These are phyloP conservation scores for Spisula solida DNA, from an alignment of 2,888 invertebrate species.

Conservation along the genomic window DNA sequence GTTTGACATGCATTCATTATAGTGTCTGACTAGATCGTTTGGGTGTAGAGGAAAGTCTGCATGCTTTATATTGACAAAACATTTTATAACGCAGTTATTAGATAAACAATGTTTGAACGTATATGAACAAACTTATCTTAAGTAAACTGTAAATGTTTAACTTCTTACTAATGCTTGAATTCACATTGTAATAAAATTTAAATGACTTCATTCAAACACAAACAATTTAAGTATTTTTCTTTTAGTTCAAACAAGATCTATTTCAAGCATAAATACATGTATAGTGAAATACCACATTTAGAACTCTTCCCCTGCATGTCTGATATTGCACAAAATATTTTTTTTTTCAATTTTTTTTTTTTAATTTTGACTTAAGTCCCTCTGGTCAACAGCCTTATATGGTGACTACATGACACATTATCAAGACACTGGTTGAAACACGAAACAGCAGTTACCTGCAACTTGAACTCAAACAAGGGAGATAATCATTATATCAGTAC, in stretches of 20 bases:
- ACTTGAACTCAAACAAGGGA: no score
- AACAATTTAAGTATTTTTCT: neutral
- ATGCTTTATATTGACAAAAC: slow-evolving; percentile 10
- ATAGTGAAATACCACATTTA: no score
- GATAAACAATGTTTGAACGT: neutral
- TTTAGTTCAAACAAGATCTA: neutral
- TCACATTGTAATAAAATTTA: neutral
- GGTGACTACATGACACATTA: no score
- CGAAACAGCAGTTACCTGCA: no score
- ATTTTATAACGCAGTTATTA: neutral
- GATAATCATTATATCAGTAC: no score
- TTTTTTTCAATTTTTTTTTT: no score
- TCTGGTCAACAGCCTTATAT: no score
- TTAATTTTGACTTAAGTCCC: no score
- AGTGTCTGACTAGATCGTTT: neutral
- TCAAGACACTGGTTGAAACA: no score
- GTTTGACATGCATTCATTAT: slow-evolving; percentile 7
- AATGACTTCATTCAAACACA: neutral
- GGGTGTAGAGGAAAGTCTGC: neutral
- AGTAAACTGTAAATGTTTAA: slow-evolving; percentile 3
- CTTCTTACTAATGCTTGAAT: neutral
- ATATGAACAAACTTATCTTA: neutral
- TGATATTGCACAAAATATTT: no score
- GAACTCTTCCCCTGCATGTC: no score
- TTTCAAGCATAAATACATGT: no score